Evolutionary conservation across 2,888 invertebrate genomes (phyloP).

Genomic region (Spialia ferax): DNA sequence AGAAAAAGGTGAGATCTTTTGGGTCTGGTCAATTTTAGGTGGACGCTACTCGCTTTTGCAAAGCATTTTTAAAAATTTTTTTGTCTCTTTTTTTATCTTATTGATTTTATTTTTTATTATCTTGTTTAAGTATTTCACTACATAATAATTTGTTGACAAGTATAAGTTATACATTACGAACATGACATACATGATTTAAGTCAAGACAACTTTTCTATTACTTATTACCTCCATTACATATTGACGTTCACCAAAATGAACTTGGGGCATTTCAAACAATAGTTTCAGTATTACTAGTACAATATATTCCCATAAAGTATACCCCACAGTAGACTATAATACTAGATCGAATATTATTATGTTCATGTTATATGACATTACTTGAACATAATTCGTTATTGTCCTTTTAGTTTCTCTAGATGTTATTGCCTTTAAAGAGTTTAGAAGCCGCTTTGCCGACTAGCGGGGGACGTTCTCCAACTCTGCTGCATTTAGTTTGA

Average conservation of each 20-base stretch:
- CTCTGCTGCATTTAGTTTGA: constrained; percentile 58
- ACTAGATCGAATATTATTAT: constrained; percentile 34
- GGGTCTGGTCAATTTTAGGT: constrained; percentile 83
- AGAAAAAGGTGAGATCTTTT: constrained; percentile 94
- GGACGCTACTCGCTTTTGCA: constrained; percentile 85
- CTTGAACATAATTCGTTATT: constrained; percentile 30
- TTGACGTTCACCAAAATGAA: neutral
- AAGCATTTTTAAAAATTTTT: constrained; percentile 80
- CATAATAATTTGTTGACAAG: constrained; percentile 46
- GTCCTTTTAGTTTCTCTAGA: constrained; percentile 53
- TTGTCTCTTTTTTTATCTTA: constrained; percentile 60
- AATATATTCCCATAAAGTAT: neutral
- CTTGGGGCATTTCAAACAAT: neutral
- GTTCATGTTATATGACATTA: constrained; percentile 25
- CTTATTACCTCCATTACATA: neutral
- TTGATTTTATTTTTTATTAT: constrained; percentile 30
- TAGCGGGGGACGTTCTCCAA: constrained; percentile 63
- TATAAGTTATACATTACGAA: constrained; percentile 38
- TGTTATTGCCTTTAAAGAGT: constrained; percentile 53
- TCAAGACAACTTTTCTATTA: neutral
- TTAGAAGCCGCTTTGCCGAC: constrained; percentile 76
- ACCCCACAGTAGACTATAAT: constrained; percentile 27
- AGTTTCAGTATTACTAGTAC: constrained; percentile 6
- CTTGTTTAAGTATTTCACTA: constrained; percentile 6
- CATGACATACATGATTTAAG: constrained; percentile 30